A percentile compares a stretch with the other conserved stretches of the same genome.
Evolutionary conservation across 2,888 invertebrate species (phyloP).

Genomic region (Cataglyphis altisquamis): DNA sequence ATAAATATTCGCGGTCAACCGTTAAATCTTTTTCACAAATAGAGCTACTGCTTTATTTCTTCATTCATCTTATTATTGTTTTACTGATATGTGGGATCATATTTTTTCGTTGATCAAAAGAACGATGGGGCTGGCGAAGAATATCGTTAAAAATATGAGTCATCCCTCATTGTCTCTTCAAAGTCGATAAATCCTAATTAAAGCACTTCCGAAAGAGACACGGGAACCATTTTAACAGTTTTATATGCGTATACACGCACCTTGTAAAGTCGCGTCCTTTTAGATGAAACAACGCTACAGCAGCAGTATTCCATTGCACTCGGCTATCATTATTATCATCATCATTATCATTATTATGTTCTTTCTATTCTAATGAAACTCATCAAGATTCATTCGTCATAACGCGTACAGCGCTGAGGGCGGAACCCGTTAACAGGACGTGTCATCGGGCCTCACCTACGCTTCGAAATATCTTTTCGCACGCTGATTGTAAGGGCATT

Average conservation of each 20-base stretch:
- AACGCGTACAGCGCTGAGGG: constrained; percentile 26
- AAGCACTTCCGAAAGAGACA: constrained; percentile 64
- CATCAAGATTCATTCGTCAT: constrained; percentile 58
- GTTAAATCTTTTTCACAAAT: neutral
- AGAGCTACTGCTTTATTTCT: neutral
- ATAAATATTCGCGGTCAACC: neutral
- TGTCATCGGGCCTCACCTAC: constrained; percentile 51
- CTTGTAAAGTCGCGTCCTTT: constrained; percentile 36
- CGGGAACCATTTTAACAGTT: constrained; percentile 66
- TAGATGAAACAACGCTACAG: constrained; percentile 38
- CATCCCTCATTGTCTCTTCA: constrained; percentile 20
- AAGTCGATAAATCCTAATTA: constrained; percentile 59
- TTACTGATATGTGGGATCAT: neutral
- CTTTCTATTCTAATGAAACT: constrained; percentile 42
- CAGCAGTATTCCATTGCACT: constrained; percentile 16
- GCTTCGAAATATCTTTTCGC: constrained; percentile 14
- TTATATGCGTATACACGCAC: constrained; percentile 73
- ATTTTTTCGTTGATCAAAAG: neutral
- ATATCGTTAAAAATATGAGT: neutral
- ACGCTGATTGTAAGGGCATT: constrained; percentile 10
- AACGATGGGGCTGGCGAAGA: neutral
- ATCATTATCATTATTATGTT: constrained; percentile 28
- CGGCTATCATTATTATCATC: constrained; percentile 35
- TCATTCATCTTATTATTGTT: neutral
- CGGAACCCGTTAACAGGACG: constrained; percentile 54